Evolutionary conservation across 2,888 invertebrate species (phyloP).

Genomic region (Mythimna albipuncta): DNA sequence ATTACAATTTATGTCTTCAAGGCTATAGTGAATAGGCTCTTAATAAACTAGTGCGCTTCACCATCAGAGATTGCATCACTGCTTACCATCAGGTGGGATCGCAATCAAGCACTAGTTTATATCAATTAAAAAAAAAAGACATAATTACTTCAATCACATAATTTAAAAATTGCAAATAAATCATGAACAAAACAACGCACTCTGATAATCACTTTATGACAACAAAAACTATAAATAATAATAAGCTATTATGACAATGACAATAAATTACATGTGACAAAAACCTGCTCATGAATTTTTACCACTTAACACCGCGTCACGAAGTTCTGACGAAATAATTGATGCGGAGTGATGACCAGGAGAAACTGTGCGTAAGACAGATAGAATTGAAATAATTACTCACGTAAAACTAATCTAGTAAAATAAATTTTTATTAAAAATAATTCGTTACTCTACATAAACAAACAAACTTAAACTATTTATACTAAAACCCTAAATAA

Average conservation of each 20-base stretch:
- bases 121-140: too few relatives aligned
- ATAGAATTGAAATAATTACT: background rate
- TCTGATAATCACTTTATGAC: background rate
- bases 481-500: too few relatives aligned
- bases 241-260: slow-evolving; percentile 33
- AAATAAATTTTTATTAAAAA: too few relatives aligned
- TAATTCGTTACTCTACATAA: too few relatives aligned
- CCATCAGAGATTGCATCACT: too few relatives aligned
- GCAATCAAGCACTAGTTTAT: too few relatives aligned
- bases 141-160: background rate
- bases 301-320: slow-evolving; percentile 22
- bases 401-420: too few relatives aligned
- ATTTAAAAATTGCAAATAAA: slow-evolving; percentile 30
- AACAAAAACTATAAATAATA: slow-evolving; percentile 26
- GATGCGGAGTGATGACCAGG: slow-evolving; percentile 19
- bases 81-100: too few relatives aligned
- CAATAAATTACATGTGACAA: slow-evolving; percentile 32
- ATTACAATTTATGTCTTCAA: too few relatives aligned
- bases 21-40: too few relatives aligned
- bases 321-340: slow-evolving; percentile 32
- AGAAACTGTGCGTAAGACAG: slow-evolving; percentile 14
- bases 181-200: slow-evolving; percentile 12
- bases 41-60: too few relatives aligned
- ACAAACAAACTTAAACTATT: too few relatives aligned
- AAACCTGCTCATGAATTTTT: slow-evolving; percentile 31